A percentile compares a stretch with the other conserved stretches of the same genome.
phyloP scores from a whole-genome alignment of 2,888 invertebrate genomes.

The Malacosoma neustria region DNA sequence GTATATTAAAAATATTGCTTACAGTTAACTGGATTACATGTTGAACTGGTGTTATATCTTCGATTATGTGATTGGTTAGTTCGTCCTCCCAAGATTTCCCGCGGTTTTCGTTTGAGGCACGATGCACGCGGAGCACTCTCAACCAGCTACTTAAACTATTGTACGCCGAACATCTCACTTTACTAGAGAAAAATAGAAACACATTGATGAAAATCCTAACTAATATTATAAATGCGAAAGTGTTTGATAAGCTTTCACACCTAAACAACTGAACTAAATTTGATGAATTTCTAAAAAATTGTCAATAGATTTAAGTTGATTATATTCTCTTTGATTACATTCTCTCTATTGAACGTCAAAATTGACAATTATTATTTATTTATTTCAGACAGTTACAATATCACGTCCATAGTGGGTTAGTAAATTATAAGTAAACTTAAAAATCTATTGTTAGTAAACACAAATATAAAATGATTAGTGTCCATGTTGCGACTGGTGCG shows the following conservation, averaged over 20 bases:
- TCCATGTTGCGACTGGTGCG: too few relatives aligned
- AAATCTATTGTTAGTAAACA: too few relatives aligned
- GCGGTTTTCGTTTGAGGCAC: conserved; percentile 18
- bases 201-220: too few relatives aligned
- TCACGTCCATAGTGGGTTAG: too few relatives aligned
- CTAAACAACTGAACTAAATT: too few relatives aligned
- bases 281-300: too few relatives aligned
- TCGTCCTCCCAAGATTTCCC: conserved; percentile 37
- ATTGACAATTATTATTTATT: neutral
- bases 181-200: conserved; percentile 23
- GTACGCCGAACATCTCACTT: conserved; percentile 44
- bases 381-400: too few relatives aligned
- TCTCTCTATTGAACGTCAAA: neutral
- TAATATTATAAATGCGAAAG: too few relatives aligned
- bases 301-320: too few relatives aligned
- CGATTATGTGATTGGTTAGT: conserved; percentile 30
- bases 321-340: neutral
- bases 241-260: too few relatives aligned
- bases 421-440: too few relatives aligned
- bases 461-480: too few relatives aligned
- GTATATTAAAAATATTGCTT: conserved; percentile 18
- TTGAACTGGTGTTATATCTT: conserved; percentile 36
- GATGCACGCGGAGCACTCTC: conserved; percentile 25
- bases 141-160: conserved; percentile 38
- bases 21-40: conserved; percentile 47